phyloP scores from a whole-genome alignment of 2,888 invertebrate genomes.

The Iselma pallidipennis region DNA sequence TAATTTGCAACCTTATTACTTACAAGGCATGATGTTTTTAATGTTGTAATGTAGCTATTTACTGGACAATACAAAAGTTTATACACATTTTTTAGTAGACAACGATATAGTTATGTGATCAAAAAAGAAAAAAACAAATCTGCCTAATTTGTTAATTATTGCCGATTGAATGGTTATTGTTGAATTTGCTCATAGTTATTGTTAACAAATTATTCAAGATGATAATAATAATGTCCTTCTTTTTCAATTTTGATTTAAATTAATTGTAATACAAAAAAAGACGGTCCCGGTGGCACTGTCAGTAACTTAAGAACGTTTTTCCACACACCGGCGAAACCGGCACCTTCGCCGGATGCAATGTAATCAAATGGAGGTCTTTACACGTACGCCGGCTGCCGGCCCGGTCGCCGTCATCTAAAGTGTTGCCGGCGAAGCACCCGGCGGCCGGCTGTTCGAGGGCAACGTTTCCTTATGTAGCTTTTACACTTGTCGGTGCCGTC shows the following conservation, averaged over 20 bases:
- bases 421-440: too few relatives aligned
- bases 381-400: too few relatives aligned
- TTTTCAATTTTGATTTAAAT: neutral
- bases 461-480: too few relatives aligned
- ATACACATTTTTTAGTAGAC: conserved; percentile 29
- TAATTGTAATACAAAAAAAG: neutral
- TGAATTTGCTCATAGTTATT: conserved; percentile 27
- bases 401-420: too few relatives aligned
- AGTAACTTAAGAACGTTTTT: too few relatives aligned
- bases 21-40: conserved; percentile 27
- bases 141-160: conserved; percentile 26
- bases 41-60: conserved; percentile 33
- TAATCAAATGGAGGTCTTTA: too few relatives aligned
- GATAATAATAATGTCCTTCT: neutral
- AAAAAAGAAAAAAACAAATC: conserved; percentile 16
- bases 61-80: conserved; percentile 36
- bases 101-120: conserved; percentile 37
- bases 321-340: too few relatives aligned
- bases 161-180: conserved; percentile 23
- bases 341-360: too few relatives aligned
- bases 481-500: too few relatives aligned
- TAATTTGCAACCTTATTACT: neutral
- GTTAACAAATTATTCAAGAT: conserved; percentile 4
- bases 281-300: too few relatives aligned
- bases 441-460: too few relatives aligned